These are phyloP conservation scores for Dendronephthya gigantea DNA, from an alignment of 64 coral and sea anemone species.

Conservation along the genomic window DNA sequence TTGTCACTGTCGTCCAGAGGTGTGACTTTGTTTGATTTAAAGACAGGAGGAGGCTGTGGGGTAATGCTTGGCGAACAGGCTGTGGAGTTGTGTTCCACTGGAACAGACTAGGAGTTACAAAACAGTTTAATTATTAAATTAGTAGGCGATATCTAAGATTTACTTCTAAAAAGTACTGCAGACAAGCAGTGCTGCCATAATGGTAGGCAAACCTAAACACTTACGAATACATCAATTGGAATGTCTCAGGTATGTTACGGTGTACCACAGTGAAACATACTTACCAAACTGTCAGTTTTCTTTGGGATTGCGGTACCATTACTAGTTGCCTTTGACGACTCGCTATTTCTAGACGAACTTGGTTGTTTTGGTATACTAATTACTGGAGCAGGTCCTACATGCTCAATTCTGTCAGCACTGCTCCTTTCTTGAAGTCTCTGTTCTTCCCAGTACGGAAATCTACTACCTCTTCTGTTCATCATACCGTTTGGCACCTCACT, in stretches of 20 bases:
- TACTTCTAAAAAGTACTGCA: too few relatives aligned
- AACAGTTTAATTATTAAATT: too few relatives aligned
- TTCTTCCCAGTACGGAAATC: background rate
- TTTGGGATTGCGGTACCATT: background rate
- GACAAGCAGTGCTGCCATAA: too few relatives aligned
- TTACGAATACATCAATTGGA: too few relatives aligned
- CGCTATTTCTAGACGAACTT: background rate
- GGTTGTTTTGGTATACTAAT: background rate
- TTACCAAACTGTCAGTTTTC: background rate
- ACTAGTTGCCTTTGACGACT: background rate
- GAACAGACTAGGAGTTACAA: background rate
- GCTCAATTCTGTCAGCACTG: background rate
- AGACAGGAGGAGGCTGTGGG: background rate
- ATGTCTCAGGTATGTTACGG: background rate
- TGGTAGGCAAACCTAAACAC: too few relatives aligned
- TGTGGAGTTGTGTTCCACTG: background rate
- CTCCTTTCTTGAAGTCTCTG: background rate
- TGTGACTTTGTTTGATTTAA: background rate
- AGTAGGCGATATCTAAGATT: too few relatives aligned
- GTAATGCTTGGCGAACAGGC: background rate
- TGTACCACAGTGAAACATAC: too few relatives aligned
- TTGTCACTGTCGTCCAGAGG: background rate
- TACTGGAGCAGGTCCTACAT: background rate
- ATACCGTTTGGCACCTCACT: background rate
- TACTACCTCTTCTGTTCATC: background rate